phyloP scores from a whole-genome alignment of 2,113 vertebrate genomes.

The Neotragus pygmaeus region DNA sequence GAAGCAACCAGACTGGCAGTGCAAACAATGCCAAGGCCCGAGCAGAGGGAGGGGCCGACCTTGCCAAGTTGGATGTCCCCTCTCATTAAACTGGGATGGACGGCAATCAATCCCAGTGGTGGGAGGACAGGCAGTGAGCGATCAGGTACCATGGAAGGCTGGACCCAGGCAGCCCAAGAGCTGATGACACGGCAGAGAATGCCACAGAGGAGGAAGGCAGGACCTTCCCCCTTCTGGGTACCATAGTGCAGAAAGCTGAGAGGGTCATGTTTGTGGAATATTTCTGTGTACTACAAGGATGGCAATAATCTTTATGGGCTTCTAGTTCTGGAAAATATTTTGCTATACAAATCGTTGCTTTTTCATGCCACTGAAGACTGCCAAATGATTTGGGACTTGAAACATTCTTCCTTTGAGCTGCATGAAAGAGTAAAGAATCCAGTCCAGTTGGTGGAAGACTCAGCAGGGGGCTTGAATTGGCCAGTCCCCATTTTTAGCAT shows the following conservation, averaged over 20 bases:
- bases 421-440: constrained; percentile 53
- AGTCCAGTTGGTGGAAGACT: constrained; percentile 39
- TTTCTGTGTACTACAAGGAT: constrained; percentile 59
- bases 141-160: not conserved
- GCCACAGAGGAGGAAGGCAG: not conserved
- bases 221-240: not conserved
- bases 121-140: not conserved
- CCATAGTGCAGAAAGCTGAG: constrained; percentile 33
- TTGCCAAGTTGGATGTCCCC: constrained; percentile 51
- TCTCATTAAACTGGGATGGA: not conserved
- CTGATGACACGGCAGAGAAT: not conserved
- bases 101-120: not conserved
- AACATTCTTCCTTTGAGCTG: constrained; percentile 63
- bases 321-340: constrained; percentile 74
- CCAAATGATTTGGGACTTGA: constrained; percentile 70
- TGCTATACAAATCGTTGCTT: constrained; percentile 66
- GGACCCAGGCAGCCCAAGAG: not conserved
- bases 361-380: constrained; percentile 60
- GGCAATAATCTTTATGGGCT: constrained; percentile 62
- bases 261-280: constrained; percentile 43
- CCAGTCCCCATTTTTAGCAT: constrained; percentile 43
- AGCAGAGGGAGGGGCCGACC: constrained; percentile 27
- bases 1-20: constrained; percentile 78
- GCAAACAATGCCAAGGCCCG: constrained; percentile 70
- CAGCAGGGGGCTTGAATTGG: constrained; percentile 57